Conservation (phyloP, 2,888 invertebrate species). For the Chromoteleia sp. region DNA sequence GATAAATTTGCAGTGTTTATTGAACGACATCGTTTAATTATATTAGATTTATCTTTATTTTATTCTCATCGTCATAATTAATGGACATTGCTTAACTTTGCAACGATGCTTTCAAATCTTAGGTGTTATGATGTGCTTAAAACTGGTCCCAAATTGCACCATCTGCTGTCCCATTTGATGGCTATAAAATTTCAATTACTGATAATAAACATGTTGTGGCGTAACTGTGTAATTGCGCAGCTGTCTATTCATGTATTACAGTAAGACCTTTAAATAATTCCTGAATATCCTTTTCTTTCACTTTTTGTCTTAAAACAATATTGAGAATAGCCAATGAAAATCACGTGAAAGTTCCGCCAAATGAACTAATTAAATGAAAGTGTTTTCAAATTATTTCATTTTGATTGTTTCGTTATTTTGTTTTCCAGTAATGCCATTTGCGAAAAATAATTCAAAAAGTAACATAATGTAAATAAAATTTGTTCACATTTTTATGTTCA, state of each 20-base stretch:
- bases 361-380: too few relatives aligned
- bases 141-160: constrained; percentile 58
- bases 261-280: constrained; percentile 29
- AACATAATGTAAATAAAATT: too few relatives aligned
- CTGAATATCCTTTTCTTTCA: constrained; percentile 38
- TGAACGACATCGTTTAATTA: constrained; percentile 9
- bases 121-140: constrained; percentile 22
- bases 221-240: constrained; percentile 57
- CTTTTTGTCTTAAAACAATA: constrained; percentile 6
- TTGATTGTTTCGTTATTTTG: too few relatives aligned
- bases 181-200: constrained; percentile 57
- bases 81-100: constrained; percentile 33
- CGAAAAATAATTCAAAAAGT: too few relatives aligned
- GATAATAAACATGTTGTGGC: constrained; percentile 51
- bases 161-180: constrained; percentile 46
- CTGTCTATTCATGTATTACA: constrained; percentile 50
- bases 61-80: constrained; percentile 21
- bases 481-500: too few relatives aligned
- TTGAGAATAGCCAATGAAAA: too few relatives aligned
- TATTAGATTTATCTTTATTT: constrained; percentile 34
- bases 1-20: neutral
- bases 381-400: too few relatives aligned
- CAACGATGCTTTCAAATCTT: constrained; percentile 32
- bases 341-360: too few relatives aligned
- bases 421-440: too few relatives aligned